A percentile compares a stretch with the other conserved stretches of the same genome.
These are phyloP conservation scores for Drosophila mimica DNA, from an alignment of 2,888 invertebrate genomes.

Conservation along the genomic window DNA sequence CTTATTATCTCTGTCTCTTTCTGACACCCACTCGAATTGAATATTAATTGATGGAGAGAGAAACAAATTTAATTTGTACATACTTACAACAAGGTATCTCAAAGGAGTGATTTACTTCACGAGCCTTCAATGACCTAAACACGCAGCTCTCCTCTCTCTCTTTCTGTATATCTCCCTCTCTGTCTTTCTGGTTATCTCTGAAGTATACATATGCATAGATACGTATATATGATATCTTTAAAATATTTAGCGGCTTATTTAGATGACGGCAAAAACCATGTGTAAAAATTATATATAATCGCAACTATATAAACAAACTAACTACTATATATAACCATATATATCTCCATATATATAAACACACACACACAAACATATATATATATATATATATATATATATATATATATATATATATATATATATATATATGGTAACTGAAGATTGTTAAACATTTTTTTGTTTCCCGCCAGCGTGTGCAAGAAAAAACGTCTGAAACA, in stretches of 20 bases:
- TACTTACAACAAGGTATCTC: conserved; percentile 18
- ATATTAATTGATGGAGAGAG: conserved; percentile 24
- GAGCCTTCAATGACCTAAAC: conserved; percentile 32
- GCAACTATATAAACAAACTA: conserved; percentile 22
- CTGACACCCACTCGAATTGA: not conserved
- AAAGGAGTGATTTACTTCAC: conserved; percentile 18
- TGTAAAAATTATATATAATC: conserved; percentile 37
- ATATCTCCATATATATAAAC: conserved; percentile 7
- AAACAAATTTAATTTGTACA: conserved; percentile 41
- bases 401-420: conserved; percentile 19
- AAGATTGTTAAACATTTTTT: conserved; percentile 41
- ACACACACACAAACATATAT: conserved; percentile 10
- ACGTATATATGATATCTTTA: conserved; percentile 17
- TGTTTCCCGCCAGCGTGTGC: conserved; percentile 23
- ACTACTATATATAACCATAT: conserved; percentile 19
- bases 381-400: conserved; percentile 19
- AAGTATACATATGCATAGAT: conserved; percentile 20
- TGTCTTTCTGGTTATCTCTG: not conserved
- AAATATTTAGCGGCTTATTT: conserved; percentile 26
- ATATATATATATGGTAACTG: conserved; percentile 18
- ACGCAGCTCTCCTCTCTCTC: not conserved
- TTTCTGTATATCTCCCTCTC: not conserved
- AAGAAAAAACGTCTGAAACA: conserved; percentile 33
- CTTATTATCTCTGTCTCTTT: not conserved
- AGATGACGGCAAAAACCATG: conserved; percentile 30